Base-by-base conservation (phyloP, 2,113 vertebrate genomes). In the Callorhinus ursinus region DNA sequence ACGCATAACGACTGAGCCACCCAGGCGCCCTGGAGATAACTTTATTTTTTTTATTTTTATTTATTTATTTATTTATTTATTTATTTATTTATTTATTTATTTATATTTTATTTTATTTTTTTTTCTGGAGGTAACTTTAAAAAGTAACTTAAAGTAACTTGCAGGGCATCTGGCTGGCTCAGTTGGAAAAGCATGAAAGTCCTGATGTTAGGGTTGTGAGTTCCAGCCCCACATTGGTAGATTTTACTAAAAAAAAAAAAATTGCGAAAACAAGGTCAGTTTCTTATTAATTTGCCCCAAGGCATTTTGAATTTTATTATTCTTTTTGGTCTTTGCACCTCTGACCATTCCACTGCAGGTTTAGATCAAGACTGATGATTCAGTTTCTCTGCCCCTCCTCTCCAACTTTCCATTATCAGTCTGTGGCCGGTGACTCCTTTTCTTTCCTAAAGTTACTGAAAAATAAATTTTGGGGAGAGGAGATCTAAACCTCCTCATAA, bases 281-380 rank as follows among this genome's bases (percentile, higher is more conserved):
- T 57, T 88, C 46, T 88, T 71, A 46, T 21, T 31, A 80, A 24
- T 79, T 36, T 88, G 76, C 42, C 69, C 55, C 51, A 69, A 86
- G 11, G 59, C 49, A 63, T 67, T 92, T 90, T 93, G 55, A 88
- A 88, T 88, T 93, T 88, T 90, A 46, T 77, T 87, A 33, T 87
- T 71, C 51, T 51, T 81, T 92, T 97, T 89, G 18, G 49, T 79
- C 69, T 93, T 93, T 65, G 61, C 28, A 10, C 21, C 33, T 77
- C 55, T 97, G 87, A 39, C 7, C 90, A 42, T 72, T 80, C 36
- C 71, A 79, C 55, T 87, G n/a, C 51, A 76, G 72, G n/a, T 80
- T 93, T 90, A 83, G 88, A 89, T 61, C 13, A 86, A 1, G 39
- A 84, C 63, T 74, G 39, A 51, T 42, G 24, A 83, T 46, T 71